These are phyloP conservation scores for Dinocampus coccinellae DNA, from an alignment of 2,888 invertebrate genomes.

Conservation along the genomic window DNA sequence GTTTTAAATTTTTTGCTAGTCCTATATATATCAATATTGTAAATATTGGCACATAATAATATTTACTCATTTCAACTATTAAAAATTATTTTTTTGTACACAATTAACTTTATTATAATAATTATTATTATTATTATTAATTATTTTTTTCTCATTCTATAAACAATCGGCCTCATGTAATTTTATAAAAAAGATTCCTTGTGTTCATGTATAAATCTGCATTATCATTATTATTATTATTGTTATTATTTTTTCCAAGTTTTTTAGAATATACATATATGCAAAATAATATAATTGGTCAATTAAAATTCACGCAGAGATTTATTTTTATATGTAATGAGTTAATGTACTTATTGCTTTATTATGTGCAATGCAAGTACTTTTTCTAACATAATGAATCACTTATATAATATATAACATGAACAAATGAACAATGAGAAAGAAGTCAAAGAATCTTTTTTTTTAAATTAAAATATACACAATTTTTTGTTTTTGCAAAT, in stretches of 20 bases:
- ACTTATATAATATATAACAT: background rate
- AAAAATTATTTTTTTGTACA: too few species aligned
- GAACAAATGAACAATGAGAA: background rate
- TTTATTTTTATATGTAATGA: slow-evolving; percentile 23
- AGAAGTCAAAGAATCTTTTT: background rate
- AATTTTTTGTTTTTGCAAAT: too few species aligned
- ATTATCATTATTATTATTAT: too few species aligned
- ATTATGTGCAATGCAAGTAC: background rate
- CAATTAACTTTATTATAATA: too few species aligned
- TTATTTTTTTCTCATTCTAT: too few species aligned
- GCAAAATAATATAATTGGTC: background rate
- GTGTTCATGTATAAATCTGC: slow-evolving; percentile 32
- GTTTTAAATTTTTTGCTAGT: slow-evolving; percentile 10
- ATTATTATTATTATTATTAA: too few species aligned
- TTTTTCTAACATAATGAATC: background rate
- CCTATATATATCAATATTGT: background rate
- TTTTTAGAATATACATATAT: slow-evolving; percentile 20
- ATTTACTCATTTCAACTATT: too few species aligned
- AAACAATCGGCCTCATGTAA: background rate
- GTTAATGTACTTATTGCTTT: slow-evolving; percentile 17
- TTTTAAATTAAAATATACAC: too few species aligned
- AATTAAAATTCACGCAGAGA: slow-evolving; percentile 15
- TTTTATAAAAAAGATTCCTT: background rate
- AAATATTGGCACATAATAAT: background rate
- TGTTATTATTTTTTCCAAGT: slow-evolving; percentile 30